Percentiles rank a stretch among this genome's conserved stretches.
phyloP scores from a whole-genome alignment of 2,113 vertebrate genomes.

The Microcebus ravelobensis region DNA sequence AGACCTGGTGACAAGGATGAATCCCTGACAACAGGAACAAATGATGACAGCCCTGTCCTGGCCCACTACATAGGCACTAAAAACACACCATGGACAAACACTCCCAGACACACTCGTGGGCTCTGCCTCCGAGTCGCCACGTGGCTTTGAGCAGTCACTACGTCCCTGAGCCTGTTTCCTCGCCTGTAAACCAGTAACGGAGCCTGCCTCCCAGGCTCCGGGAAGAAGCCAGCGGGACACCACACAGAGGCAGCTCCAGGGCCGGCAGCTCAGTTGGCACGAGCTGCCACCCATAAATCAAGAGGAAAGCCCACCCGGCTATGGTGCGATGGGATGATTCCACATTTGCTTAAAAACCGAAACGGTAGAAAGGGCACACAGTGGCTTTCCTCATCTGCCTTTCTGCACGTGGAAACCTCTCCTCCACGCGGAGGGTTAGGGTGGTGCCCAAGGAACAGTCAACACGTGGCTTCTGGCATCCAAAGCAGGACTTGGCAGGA shows the following conservation, averaged over 20 bases:
- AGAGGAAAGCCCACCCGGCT: background rate
- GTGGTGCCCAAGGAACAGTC: background rate
- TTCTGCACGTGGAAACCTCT: background rate
- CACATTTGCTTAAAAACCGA: background rate
- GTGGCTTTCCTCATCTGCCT: background rate
- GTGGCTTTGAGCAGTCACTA: background rate
- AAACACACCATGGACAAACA: accelerated
- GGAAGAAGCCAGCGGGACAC: background rate
- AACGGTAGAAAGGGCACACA: background rate
- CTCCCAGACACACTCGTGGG: background rate
- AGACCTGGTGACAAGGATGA: background rate
- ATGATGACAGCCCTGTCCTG: background rate
- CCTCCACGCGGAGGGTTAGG: background rate
- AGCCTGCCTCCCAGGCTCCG: background rate
- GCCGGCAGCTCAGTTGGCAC: background rate
- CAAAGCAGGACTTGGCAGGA: background rate
- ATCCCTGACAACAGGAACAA: accelerated
- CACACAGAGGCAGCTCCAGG: background rate
- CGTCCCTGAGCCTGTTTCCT: background rate
- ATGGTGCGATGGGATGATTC: background rate
- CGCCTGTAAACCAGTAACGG: background rate
- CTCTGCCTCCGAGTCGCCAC: background rate
- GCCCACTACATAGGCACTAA: accelerated
- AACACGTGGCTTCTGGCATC: background rate
- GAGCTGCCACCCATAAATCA: background rate